phyloP scores from a whole-genome alignment of 2,113 vertebrate genomes.

The Hassar affinis region DNA sequence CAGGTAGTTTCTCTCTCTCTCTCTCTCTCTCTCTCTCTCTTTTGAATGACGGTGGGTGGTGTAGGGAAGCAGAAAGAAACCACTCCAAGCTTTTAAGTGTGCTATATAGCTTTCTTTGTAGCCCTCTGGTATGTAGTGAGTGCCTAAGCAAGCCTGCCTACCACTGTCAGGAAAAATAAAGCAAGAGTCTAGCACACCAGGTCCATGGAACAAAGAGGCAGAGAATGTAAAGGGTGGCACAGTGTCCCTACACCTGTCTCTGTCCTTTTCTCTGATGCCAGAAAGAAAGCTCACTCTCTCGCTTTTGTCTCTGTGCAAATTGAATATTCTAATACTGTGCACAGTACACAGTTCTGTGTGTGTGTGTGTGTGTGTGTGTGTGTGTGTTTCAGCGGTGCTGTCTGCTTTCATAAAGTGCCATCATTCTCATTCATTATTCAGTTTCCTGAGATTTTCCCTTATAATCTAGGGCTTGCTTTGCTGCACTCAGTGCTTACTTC shows the following conservation, averaged over 20 bases:
- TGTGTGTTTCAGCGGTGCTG: conserved; percentile 26
- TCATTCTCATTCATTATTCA: conserved; percentile 66
- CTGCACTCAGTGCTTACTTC: conserved; percentile 18
- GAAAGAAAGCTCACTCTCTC: conserved; percentile 34
- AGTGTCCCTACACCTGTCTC: conserved; percentile 48
- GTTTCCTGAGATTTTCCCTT: conserved; percentile 45
- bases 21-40: background rate
- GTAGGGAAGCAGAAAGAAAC: conserved; percentile 25
- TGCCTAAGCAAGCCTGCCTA: conserved; percentile 39
- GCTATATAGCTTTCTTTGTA: conserved; percentile 37
- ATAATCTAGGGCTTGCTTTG: conserved; percentile 50
- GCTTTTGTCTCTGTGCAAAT: conserved; percentile 48
- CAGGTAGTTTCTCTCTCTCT: conserved; percentile 12
- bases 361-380: conserved; percentile 24
- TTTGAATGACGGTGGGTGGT: background rate
- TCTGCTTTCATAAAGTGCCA: conserved; percentile 47
- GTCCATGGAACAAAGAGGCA: conserved; percentile 45
- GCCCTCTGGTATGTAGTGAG: conserved; percentile 37
- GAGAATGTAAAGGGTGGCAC: conserved; percentile 33
- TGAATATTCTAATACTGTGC: conserved; percentile 44
- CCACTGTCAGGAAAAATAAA: conserved; percentile 28
- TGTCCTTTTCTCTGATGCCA: conserved; percentile 21
- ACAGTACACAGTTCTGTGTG: background rate
- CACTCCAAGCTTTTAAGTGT: conserved; percentile 42
- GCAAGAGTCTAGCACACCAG: conserved; percentile 40